Evolutionary conservation across 2,888 invertebrate genomes (phyloP), one percentile per base, ranked within the genome.

Genomic region (Dastarcus helophoroides): DNA sequence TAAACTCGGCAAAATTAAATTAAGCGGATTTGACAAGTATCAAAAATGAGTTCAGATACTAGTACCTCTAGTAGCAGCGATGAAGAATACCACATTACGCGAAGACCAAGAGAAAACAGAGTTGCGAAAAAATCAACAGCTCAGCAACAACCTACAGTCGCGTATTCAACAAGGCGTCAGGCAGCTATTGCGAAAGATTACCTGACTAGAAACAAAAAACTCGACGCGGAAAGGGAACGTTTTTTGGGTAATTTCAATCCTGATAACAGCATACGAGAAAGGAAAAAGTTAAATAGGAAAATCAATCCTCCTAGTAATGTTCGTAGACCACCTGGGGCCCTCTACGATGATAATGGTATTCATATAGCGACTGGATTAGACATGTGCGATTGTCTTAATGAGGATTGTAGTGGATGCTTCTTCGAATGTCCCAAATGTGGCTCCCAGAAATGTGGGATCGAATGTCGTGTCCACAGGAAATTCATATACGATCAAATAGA

Each of bases 341-440:
- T 80, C 22, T 80, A 83, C 61, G 77, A 89, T 65, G 79, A 78
- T 47, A 67, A 64, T 31, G 85, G 85, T 1, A 61, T 69, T 17
- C 67, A 79, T 40, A 63, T 75, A 12, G 60, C 62, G 9, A 71
- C 71, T 14, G 76, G 76, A 2, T 60, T 69, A 41, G 81, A 91
- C 60, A 49, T 85, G 7, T 93, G 93, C 43, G 93, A 93, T 55
- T 93, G 91, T 51, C 64, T 90, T 40, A 74, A 78, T 43, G 66
- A 68, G 21, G 64, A 66, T 7, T 93, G 93, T 47, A 65, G 72
- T 1, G 93, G 93, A 0, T 93, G 93, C 54, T 88, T 88, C 62
- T 83, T 79, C 50, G 76, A 79, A 2, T 88, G 86, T 48, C 54
- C 67, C 3, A 78, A 73, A 52, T 89, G 89, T 50, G 62, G 58